phyloP scores from a whole-genome alignment of 2,888 invertebrate genomes.

The Octonoba sinensis region DNA sequence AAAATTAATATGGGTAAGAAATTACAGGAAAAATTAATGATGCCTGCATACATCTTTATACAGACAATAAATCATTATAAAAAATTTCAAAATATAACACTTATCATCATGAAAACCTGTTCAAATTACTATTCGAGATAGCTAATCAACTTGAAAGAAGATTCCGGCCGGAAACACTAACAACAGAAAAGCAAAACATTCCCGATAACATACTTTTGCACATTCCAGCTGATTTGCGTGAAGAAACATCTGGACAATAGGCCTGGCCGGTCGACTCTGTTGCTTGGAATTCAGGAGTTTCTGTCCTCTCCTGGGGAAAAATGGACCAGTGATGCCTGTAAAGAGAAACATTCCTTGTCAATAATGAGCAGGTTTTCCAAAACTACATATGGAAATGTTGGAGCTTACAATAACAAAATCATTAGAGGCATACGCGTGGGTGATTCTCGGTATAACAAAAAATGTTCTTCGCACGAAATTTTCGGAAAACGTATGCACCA shows the following conservation, averaged over 20 bases:
- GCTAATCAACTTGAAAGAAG: too few species aligned
- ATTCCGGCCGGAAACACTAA: too few species aligned
- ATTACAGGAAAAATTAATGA: too few species aligned
- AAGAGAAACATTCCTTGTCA: constrained; percentile 65
- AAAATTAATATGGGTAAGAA: background rate
- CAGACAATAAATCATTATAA: background rate
- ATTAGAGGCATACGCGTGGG: too few species aligned
- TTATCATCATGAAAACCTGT: background rate
- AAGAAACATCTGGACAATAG: constrained; percentile 88
- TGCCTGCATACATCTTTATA: too few species aligned
- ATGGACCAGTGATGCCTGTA: constrained; percentile 81
- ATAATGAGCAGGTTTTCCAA: background rate
- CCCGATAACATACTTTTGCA: constrained; percentile 74
- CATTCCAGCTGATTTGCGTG: constrained; percentile 82
- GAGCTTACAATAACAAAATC: too few species aligned
- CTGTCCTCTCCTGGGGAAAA: constrained; percentile 81
- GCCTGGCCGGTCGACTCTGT: constrained; percentile 81
- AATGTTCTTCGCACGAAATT: too few species aligned
- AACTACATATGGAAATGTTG: too few species aligned
- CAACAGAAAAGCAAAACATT: too few species aligned
- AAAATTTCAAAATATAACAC: background rate
- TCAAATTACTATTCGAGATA: constrained; percentile 59
- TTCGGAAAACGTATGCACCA: too few species aligned
- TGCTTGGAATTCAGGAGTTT: constrained; percentile 75
- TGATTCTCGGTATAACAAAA: too few species aligned